Base-by-base conservation (phyloP, 2,113 vertebrate species). In the Bombycilla garrulus region DNA sequence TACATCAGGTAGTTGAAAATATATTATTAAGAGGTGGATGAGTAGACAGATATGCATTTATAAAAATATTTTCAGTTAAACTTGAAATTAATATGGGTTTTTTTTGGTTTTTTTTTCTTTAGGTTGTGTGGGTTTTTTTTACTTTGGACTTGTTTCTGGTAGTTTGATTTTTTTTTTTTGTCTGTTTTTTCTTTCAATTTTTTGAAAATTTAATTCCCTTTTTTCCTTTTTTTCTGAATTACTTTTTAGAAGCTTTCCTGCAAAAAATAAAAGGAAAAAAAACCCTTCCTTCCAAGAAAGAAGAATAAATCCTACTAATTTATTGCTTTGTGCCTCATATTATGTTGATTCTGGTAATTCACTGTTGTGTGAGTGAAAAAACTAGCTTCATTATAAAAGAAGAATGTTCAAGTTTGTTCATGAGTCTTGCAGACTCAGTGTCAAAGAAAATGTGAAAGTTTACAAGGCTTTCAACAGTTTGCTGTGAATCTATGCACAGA, bases 231-330 rank as follows among this genome's bases (percentile, higher is more conserved):
- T 12, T 38, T 38, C 38, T 38, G 38, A 38, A 42, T 64, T 71
- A 35, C 4, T 45, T 35, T 6, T 35, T 45, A 25, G 18, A 74
- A n/a, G 8, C 21, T 71, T 45, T 28, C 17, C 15, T 2, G 2
- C 1, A 21, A 61, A 9, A 18, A 73, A 15, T 22, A 23, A 14
- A 11, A 16, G 5, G 11, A 36, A 38, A n/a, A 40, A 15, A 38
- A 9, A 38, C 9, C 38, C 3, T 0, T 2, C 6, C 1, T 26
- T 12, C 4, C 15, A 13, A 50, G 7, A 16, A 18, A 65, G 44
- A 86, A 76, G 17, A 69, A 92, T 65, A 73, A n/a, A 2, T n/a
- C 15, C 25, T 56, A 2, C 3, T 69, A 53, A 56, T 1, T 58
- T 87, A 47, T 3, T 71, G 2, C 2, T 61, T 82, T 72, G 14